Evolutionary conservation across 2,113 vertebrate species (phyloP).

Genomic region (Oryzias woworae): DNA sequence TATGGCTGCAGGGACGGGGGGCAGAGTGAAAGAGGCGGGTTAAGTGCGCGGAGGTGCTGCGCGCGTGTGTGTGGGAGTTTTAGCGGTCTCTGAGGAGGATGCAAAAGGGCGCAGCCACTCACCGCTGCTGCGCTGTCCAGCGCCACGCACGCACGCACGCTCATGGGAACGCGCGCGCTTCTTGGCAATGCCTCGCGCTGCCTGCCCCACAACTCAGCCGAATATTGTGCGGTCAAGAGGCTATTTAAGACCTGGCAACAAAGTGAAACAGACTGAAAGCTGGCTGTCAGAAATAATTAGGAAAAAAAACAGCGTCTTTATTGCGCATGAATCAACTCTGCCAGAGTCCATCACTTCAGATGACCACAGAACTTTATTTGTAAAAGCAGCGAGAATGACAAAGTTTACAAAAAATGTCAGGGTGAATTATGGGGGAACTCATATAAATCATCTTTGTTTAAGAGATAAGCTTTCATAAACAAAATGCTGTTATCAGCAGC

Average conservation of each 20-base stretch:
- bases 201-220: slow-evolving; percentile 62
- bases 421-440: slow-evolving; percentile 34
- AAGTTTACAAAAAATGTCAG: slow-evolving; percentile 25
- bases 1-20: slow-evolving; percentile 61
- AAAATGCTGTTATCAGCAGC: too few species aligned
- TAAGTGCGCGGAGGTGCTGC: slow-evolving; percentile 44
- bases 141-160: slow-evolving; percentile 7
- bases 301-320: neutral
- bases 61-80: slow-evolving; percentile 49
- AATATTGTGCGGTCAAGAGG: slow-evolving; percentile 68
- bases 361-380: slow-evolving; percentile 28
- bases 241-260: slow-evolving; percentile 70
- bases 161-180: slow-evolving; percentile 41
- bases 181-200: slow-evolving; percentile 62
- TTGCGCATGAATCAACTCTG: slow-evolving; percentile 2
- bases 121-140: slow-evolving; percentile 56
- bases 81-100: slow-evolving; percentile 70
- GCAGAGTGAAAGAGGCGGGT: slow-evolving; percentile 66
- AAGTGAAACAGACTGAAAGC: slow-evolving; percentile 39
- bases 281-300: slow-evolving; percentile 23
- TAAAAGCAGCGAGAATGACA: slow-evolving; percentile 18
- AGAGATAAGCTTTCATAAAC: neutral
- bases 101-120: slow-evolving; percentile 71
- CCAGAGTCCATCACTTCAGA: slow-evolving; percentile 2
- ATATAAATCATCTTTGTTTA: slow-evolving; percentile 16